Evolutionary conservation across 2,797 vertebrate species (phyloP), one percentile per base, ranked within the genome.

Genomic region (Poeciliopsis presidionis): DNA sequence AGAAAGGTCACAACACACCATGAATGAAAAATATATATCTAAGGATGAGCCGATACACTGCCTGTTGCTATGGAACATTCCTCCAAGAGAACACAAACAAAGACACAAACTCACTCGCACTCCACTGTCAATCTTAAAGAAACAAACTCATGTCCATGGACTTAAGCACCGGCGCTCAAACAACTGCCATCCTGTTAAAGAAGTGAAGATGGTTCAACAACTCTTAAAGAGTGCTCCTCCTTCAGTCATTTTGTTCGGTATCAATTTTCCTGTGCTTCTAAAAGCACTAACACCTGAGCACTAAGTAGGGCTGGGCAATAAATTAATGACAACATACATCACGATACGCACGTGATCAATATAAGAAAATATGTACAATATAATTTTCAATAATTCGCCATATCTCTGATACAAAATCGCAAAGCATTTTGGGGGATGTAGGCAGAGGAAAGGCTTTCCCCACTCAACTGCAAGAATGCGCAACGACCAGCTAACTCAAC

Each of bases 21-120:
- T 78, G 82, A 79, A 81, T 75, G 80, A 87, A 81, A 72, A 73
- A 82, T 82, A 84, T 81, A 92, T 86, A 47, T 47, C 46, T 16
- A 47, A 47, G 13, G 46, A 47, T 47, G 46, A 47, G 46, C 16
- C 14, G 46, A 16, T 16, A 16, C 46, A 84, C 78, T 81, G 91
- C 92, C 90, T 94, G 92, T 95, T 95, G 93, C 94, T 91, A 95
- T 92, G 93, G 84, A 91, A 84, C 87, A 84, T 71, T 75, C 28
- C 57, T 78, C 2, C 47, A 80, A 41, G 47, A 75, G 78, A 84
- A 88, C 67, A 70, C 41, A 83, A 61, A 89, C 74, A 84, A 70
- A 80, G 43, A 81, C 7, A 75, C 51, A 88, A 80, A 91, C 88
- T 84, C 78, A 87, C 88, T 86, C 82, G 80, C 25, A 43, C 79